Conservation (phyloP, 2,113 vertebrate species). For the Clarias magur region DNA sequence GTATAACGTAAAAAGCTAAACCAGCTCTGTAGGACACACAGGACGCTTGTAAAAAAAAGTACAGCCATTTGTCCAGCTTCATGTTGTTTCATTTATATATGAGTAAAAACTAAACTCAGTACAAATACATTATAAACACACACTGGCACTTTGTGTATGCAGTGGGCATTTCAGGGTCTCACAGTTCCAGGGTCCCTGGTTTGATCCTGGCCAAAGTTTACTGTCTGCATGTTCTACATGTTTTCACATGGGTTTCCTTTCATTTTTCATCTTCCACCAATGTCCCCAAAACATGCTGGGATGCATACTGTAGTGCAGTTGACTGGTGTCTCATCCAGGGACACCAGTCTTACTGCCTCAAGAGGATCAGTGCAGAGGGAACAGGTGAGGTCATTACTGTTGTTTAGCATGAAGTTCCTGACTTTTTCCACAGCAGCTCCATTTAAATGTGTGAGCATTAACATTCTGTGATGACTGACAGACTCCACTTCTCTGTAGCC, state of each 20-base stretch:
- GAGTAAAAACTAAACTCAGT: background rate
- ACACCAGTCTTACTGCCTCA: background rate
- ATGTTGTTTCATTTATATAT: background rate
- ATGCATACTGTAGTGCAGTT: background rate
- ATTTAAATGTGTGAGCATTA: too few relatives aligned
- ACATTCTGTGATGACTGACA: too few relatives aligned
- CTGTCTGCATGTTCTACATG: background rate
- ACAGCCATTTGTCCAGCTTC: background rate
- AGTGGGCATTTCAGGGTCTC: background rate
- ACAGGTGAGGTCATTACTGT: background rate
- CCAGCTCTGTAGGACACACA: background rate
- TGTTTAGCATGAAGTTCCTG: background rate
- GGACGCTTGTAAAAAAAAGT: background rate
- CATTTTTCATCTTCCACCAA: background rate
- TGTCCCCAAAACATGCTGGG: too few relatives aligned
- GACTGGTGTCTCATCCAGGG: background rate
- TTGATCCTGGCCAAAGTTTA: background rate
- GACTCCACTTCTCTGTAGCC: too few relatives aligned
- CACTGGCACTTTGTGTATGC: background rate
- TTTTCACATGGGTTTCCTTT: background rate
- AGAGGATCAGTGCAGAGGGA: background rate
- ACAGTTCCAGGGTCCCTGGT: background rate
- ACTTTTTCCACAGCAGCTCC: background rate
- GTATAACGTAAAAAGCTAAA: background rate
- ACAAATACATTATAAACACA: background rate